Conservation (phyloP, 2,113 vertebrate genomes). For the Corythoichthys intestinalis region DNA sequence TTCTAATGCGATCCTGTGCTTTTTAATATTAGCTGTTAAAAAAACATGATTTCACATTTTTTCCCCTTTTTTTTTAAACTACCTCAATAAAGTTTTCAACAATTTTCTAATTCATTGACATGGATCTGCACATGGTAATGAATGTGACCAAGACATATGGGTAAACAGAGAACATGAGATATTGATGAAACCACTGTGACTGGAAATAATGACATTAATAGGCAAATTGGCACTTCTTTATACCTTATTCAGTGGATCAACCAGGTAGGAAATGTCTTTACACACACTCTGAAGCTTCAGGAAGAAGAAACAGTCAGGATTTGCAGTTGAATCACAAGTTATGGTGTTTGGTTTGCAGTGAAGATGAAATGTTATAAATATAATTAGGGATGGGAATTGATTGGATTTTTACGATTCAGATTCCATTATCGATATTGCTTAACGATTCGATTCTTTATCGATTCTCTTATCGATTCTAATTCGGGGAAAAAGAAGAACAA, state of each 20-base stretch:
- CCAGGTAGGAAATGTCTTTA: conserved; percentile 78
- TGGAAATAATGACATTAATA: background rate
- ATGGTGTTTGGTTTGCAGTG: background rate
- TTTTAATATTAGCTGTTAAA: too few relatives aligned
- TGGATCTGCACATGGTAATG: background rate
- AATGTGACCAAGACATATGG: background rate
- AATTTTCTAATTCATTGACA: background rate
- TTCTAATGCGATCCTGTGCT: too few relatives aligned
- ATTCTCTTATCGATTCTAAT: too few relatives aligned
- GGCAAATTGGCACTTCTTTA: conserved; percentile 3
- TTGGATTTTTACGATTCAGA: too few relatives aligned
- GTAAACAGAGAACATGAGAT: conserved; percentile 19
- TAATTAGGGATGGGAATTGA: too few relatives aligned
- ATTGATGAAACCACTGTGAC: conserved; percentile 13
- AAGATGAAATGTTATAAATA: background rate
- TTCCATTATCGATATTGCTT: too few relatives aligned
- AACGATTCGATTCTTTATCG: too few relatives aligned
- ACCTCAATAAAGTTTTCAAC: background rate
- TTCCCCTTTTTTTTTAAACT: background rate
- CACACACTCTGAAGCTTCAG: conserved; percentile 75
- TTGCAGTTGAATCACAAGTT: conserved; percentile 3
- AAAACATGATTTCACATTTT: too few relatives aligned
- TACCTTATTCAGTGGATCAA: conserved; percentile 78
- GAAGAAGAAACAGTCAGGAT: conserved; percentile 48
- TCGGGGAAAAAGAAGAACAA: too few relatives aligned